Evolutionary conservation across 2,888 invertebrate species (phyloP).

Genomic region (Epiblema foenella): DNA sequence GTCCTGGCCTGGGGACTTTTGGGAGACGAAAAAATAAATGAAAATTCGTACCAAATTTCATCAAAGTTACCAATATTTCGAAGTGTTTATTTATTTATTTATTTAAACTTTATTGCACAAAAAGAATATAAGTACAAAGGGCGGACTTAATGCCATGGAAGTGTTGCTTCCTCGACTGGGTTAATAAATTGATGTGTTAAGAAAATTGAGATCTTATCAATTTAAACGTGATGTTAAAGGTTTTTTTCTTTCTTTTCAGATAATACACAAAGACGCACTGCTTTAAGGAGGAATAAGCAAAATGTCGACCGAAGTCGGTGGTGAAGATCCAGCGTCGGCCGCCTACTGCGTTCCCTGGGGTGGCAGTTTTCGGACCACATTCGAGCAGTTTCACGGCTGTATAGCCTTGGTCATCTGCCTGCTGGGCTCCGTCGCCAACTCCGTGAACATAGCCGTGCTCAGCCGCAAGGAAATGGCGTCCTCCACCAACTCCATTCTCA

Average conservation of each 20-base stretch:
- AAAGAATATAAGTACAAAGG: too few relatives aligned
- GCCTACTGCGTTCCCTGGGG: slow-evolving; percentile 84
- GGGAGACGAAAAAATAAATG: too few relatives aligned
- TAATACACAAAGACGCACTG: slow-evolving; percentile 14
- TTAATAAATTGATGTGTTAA: too few relatives aligned
- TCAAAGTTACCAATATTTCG: too few relatives aligned
- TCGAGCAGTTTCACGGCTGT: slow-evolving; percentile 92
- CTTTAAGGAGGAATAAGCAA: neutral
- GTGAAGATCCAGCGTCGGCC: slow-evolving; percentile 42
- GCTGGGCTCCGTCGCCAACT: slow-evolving; percentile 95
- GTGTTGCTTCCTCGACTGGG: too few relatives aligned
- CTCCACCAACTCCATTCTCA: slow-evolving; percentile 96
- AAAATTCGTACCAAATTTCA: too few relatives aligned
- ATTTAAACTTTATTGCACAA: too few relatives aligned
- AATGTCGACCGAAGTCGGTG: slow-evolving; percentile 47
- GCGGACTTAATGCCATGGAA: too few relatives aligned
- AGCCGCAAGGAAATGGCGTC: slow-evolving; percentile 95
- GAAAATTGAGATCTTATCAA: neutral
- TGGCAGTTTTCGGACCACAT: slow-evolving; percentile 85
- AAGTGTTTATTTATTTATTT: too few relatives aligned
- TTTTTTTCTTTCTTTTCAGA: slow-evolving; percentile 30
- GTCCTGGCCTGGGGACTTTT: too few relatives aligned
- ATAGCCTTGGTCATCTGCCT: slow-evolving; percentile 93
- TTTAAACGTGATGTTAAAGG: neutral
- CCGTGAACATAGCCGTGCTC: slow-evolving; percentile 95